Conservation (phyloP, 2,113 vertebrate species). For the Parotia lawesii region DNA sequence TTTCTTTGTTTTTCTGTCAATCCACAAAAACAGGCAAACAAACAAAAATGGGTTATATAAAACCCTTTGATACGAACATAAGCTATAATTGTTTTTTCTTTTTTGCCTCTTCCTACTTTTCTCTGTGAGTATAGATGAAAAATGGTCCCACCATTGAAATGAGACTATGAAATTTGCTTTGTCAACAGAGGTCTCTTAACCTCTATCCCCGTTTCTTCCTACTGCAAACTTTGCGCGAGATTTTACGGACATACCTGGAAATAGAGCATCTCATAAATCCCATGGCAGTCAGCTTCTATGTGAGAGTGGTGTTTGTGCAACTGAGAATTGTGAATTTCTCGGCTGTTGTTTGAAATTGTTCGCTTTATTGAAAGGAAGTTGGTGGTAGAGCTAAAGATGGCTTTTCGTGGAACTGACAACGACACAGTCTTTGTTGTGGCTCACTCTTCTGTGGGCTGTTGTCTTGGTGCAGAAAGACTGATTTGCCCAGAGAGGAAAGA, state of each 20-base stretch:
- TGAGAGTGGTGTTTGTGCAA: background rate
- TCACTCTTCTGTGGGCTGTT: background rate
- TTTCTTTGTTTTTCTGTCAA: background rate
- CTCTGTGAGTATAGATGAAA: background rate
- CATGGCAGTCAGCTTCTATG: background rate
- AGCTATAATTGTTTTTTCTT: background rate
- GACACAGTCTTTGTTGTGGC: background rate
- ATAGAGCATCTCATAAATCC: background rate
- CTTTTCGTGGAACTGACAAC: background rate
- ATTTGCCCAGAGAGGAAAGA: background rate
- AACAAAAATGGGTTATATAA: background rate
- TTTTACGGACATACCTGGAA: background rate
- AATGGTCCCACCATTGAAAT: background rate
- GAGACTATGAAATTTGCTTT: background rate
- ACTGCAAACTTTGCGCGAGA: background rate
- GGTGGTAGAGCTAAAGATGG: background rate
- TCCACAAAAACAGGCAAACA: background rate
- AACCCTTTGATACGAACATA: background rate
- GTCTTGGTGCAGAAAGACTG: background rate
- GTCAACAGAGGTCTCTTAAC: background rate
- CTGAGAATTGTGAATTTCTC: background rate
- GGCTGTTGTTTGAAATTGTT: background rate
- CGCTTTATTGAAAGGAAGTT: background rate
- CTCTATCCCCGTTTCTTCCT: background rate
- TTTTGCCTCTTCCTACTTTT: background rate